Evolutionary conservation across 1,140 invertebrate genomes (phyloP).

Genomic region (Idris sp.): DNA sequence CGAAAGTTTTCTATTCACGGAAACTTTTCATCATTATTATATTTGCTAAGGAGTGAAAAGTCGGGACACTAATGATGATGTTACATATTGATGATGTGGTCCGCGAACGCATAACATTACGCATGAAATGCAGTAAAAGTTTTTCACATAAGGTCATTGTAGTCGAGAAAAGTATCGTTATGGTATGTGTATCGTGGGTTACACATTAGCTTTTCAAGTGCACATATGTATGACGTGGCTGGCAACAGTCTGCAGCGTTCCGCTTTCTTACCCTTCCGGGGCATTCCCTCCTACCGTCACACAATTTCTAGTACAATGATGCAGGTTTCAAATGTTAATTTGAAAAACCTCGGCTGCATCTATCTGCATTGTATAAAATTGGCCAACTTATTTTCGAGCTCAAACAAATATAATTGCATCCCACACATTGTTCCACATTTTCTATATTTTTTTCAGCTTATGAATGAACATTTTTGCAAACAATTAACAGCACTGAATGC

Average conservation of each 20-base stretch:
- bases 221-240: conserved; percentile 58
- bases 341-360: conserved; percentile 45
- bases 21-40: conserved; percentile 29
- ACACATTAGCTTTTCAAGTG: conserved; percentile 67
- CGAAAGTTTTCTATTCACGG: conserved; percentile 21
- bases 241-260: conserved; percentile 68
- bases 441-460: no score
- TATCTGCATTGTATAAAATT: conserved; percentile 31
- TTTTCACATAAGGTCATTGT: conserved; percentile 58
- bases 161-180: conserved; percentile 58
- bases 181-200: conserved; percentile 52
- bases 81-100: conserved; percentile 34
- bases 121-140: conserved; percentile 55
- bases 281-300: conserved; percentile 59
- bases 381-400: conserved; percentile 33
- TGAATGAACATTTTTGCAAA: no score
- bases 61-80: conserved; percentile 18
- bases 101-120: conserved; percentile 25
- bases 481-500: no score
- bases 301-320: conserved; percentile 62
- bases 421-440: no score
- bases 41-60: conserved; percentile 29
- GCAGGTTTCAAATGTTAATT: conserved; percentile 61
- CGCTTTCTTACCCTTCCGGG: conserved; percentile 77
- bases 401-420: conserved; percentile 1